phyloP scores from a whole-genome alignment of 2,888 invertebrate genomes.

The Caenorhabditis sp. region DNA sequence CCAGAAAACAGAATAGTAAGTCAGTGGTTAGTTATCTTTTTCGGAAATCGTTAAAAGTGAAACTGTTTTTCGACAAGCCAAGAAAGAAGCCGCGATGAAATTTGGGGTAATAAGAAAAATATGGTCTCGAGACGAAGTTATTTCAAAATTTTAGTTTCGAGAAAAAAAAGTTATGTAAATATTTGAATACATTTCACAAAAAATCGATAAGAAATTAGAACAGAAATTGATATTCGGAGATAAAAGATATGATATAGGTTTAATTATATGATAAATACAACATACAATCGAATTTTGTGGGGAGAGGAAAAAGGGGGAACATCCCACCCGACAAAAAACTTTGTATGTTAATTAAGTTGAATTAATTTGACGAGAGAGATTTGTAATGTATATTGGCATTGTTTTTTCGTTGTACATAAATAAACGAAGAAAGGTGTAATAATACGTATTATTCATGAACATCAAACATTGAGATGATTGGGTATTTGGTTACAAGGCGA shows the following conservation, averaged over 20 bases:
- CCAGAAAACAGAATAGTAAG: neutral
- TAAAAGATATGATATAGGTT: slow-evolving; percentile 1
- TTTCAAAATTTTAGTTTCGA: too few species aligned
- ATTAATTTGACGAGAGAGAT: neutral
- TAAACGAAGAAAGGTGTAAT: neutral
- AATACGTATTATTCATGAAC: neutral
- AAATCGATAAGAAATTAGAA: neutral
- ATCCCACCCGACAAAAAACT: neutral
- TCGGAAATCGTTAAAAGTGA: neutral
- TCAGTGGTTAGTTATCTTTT: neutral
- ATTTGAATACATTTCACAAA: neutral
- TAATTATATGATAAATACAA: slow-evolving; percentile 1
- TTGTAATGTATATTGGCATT: neutral
- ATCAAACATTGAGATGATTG: neutral
- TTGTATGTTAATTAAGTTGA: slow-evolving; percentile 3
- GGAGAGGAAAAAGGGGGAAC: neutral
- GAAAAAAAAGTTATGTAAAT: neutral
- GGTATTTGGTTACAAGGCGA: neutral
- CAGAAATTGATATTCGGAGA: slow-evolving; percentile 1
- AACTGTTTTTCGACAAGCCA: too few species aligned
- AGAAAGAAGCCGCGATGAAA: neutral
- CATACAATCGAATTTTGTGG: neutral
- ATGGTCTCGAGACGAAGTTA: neutral
- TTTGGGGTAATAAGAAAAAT: neutral
- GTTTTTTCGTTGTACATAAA: neutral